phyloP scores from a whole-genome alignment of 2,797 vertebrate species.

The Pteronotus mesoamericanus region DNA sequence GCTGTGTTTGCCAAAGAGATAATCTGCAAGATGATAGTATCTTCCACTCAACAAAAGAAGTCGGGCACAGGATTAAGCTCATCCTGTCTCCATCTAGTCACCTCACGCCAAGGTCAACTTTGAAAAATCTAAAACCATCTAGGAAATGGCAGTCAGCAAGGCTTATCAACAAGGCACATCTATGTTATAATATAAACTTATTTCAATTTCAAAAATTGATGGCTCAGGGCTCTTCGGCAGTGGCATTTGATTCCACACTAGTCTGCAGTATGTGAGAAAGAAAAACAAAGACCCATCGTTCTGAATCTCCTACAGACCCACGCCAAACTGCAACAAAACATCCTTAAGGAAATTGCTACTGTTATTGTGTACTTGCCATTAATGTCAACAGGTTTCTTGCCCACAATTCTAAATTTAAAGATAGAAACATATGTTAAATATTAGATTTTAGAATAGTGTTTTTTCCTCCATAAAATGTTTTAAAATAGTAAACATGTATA shows the following conservation, averaged over 20 bases:
- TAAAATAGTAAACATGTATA: background rate
- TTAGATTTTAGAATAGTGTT: background rate
- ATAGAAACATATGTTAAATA: constrained; percentile 8
- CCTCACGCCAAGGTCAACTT: background rate
- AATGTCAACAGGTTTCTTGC: constrained; percentile 2
- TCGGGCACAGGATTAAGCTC: background rate
- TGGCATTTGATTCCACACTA: constrained; percentile 44
- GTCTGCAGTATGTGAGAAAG: constrained; percentile 17
- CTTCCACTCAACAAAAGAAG: constrained; percentile 14
- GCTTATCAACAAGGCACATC: background rate
- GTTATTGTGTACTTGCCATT: background rate
- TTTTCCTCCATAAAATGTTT: constrained; percentile 17
- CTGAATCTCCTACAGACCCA: constrained; percentile 33
- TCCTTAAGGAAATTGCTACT: constrained; percentile 36
- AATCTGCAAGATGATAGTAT: background rate
- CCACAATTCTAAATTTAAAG: constrained; percentile 43
- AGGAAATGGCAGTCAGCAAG: background rate
- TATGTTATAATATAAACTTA: background rate
- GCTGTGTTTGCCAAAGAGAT: background rate
- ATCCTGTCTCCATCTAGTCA: background rate
- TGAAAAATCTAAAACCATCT: background rate
- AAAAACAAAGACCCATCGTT: constrained; percentile 42
- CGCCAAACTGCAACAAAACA: constrained; percentile 19
- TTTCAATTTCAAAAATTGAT: constrained; percentile 5
- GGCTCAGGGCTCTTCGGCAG: constrained; percentile 16